Evolutionary conservation across 2,113 vertebrate genomes (phyloP).

Genomic region (Hippocampus abdominalis): DNA sequence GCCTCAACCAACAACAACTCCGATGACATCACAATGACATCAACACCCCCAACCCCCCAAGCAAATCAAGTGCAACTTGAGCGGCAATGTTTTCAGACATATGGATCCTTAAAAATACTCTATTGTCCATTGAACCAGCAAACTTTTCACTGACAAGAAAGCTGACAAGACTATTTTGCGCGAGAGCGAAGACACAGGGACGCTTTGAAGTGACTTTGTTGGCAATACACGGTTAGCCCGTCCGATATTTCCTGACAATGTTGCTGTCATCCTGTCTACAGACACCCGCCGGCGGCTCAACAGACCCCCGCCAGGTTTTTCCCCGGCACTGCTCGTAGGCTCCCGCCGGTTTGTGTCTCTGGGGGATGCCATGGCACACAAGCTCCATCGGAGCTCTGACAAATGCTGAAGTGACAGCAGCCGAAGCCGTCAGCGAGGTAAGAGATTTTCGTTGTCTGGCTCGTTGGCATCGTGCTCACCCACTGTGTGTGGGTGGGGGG

Average conservation of each 20-base stretch:
- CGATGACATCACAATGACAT: background rate
- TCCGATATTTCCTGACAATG: constrained; percentile 2
- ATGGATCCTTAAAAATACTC: background rate
- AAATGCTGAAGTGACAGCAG: too few species aligned
- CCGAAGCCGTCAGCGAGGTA: too few species aligned
- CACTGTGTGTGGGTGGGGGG: too few species aligned
- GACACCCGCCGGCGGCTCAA: constrained; percentile 26
- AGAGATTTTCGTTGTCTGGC: too few species aligned
- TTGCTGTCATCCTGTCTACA: constrained; percentile 5
- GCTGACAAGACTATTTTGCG: background rate
- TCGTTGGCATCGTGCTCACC: too few species aligned
- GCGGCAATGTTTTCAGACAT: background rate
- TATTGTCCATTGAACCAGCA: background rate
- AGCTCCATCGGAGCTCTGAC: constrained; percentile 31
- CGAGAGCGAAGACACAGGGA: background rate
- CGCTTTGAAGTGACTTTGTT: background rate
- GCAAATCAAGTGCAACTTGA: background rate
- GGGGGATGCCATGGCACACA: constrained; percentile 32
- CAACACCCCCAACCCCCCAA: background rate
- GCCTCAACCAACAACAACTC: background rate
- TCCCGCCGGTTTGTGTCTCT: constrained; percentile 28
- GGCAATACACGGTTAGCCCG: background rate
- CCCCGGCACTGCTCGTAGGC: constrained; percentile 41
- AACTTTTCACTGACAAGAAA: background rate
- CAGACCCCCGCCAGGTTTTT: constrained; percentile 42